A percentile compares a stretch with the other conserved stretches of the same genome.
phyloP scores from a whole-genome alignment of 2,113 vertebrate species.

The Rhadina sibilatrix region DNA sequence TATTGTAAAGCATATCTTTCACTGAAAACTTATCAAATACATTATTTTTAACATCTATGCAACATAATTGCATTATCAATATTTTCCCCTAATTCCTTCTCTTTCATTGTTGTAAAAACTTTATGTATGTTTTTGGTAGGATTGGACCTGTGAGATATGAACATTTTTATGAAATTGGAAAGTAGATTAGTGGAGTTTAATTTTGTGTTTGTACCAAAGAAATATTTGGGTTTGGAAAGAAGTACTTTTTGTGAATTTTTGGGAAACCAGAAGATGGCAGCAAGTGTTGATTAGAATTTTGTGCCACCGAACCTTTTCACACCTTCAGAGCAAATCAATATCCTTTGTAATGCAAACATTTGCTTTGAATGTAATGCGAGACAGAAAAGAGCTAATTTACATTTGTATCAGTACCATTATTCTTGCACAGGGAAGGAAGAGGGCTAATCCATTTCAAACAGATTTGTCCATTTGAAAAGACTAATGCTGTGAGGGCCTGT shows the following conservation, averaged over 20 bases:
- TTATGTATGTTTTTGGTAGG: not conserved
- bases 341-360: slow-evolving; percentile 34
- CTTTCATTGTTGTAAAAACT: not conserved
- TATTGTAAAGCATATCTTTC: not conserved
- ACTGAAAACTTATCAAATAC: not conserved
- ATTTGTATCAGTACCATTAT: slow-evolving; percentile 27
- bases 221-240: not conserved
- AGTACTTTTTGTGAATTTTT: not conserved
- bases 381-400: slow-evolving; percentile 32
- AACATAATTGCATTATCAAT: not conserved
- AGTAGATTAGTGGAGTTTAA: not conserved
- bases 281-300: slow-evolving; percentile 30
- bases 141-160: not conserved
- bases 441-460: slow-evolving; percentile 51
- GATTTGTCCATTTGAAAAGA: slow-evolving; percentile 38
- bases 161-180: not conserved
- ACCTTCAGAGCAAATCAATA: slow-evolving; percentile 15
- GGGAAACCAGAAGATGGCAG: slow-evolving; percentile 75
- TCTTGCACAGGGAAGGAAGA: slow-evolving; percentile 3
- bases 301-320: not conserved
- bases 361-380: slow-evolving; percentile 40
- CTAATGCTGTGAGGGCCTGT: not conserved
- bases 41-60: not conserved
- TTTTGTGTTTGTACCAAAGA: not conserved
- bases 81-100: not conserved